phyloP scores from a whole-genome alignment of 2,888 invertebrate species.

The Atethmia centrago region DNA sequence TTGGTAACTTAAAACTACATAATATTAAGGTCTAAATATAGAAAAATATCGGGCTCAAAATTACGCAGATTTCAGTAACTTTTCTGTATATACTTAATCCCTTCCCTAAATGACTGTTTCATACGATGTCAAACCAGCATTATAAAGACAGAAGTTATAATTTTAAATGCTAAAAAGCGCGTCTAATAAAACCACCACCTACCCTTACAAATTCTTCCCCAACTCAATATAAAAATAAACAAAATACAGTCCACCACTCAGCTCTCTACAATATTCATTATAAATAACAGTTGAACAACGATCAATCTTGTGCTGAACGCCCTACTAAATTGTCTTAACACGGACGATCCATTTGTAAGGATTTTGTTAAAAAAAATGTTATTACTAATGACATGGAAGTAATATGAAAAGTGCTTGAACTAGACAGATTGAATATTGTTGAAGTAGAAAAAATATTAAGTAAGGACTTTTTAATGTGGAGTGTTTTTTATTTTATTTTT shows the following conservation, averaged over 20 bases:
- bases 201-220: background rate
- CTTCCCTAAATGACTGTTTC: background rate
- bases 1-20: background rate
- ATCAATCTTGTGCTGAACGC: conserved; percentile 80
- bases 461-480: background rate
- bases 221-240: conserved; percentile 22
- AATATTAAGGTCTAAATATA: background rate
- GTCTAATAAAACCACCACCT: background rate
- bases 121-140: no score
- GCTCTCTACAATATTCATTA: conserved; percentile 77
- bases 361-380: conserved; percentile 78
- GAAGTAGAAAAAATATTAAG: conserved; percentile 22
- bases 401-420: conserved; percentile 75
- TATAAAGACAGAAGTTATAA: no score
- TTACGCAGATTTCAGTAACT: background rate
- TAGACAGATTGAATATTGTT: conserved; percentile 70
- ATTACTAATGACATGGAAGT: conserved; percentile 82
- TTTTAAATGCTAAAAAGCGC: background rate
- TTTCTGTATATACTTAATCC: no score
- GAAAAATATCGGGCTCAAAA: background rate
- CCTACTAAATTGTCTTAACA: conserved; percentile 81
- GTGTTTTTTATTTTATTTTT: no score
- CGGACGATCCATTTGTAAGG: conserved; percentile 82
- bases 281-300: conserved; percentile 76
- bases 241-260: conserved; percentile 29